These are phyloP conservation scores for Pteruthius melanotis DNA, from an alignment of 2,113 vertebrate genomes.

Conservation along the genomic window DNA sequence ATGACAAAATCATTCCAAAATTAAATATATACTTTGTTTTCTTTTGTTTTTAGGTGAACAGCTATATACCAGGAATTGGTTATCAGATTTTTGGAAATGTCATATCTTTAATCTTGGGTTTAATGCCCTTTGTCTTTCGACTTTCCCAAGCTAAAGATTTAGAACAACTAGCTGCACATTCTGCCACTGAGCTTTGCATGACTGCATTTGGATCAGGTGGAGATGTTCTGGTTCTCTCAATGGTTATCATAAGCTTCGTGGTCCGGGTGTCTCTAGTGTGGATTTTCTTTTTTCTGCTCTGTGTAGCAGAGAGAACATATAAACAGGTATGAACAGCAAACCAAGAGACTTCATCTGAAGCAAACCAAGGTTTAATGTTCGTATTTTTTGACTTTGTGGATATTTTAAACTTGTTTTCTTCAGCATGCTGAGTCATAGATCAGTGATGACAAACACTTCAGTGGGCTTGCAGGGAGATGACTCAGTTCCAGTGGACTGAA, in stretches of 20 bases:
- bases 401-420: slow-evolving; percentile 16
- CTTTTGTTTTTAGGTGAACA: slow-evolving; percentile 84
- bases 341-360: background rate
- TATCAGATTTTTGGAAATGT: slow-evolving; percentile 96
- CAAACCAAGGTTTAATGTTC: background rate
- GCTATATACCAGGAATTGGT: slow-evolving; percentile 90
- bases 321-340: slow-evolving; percentile 84
- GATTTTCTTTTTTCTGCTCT: slow-evolving; percentile 99
- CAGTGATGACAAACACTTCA: background rate
- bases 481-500: background rate
- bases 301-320: slow-evolving; percentile 96
- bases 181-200: slow-evolving; percentile 82
- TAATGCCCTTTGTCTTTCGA: slow-evolving; percentile 90
- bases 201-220: slow-evolving; percentile 86
- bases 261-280: slow-evolving; percentile 93
- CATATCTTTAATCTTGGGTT: slow-evolving; percentile 86
- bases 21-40: background rate
- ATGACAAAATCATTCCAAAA: background rate
- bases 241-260: slow-evolving; percentile 91
- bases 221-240: slow-evolving; percentile 81
- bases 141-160: slow-evolving; percentile 88
- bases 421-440: background rate
- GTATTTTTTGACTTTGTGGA: background rate
- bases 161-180: slow-evolving; percentile 85
- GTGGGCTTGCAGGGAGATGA: background rate